A percentile compares a stretch with the other conserved stretches of the same genome.
phyloP scores from a whole-genome alignment of 2,113 vertebrate genomes.

The Chaetodon trifascialis region DNA sequence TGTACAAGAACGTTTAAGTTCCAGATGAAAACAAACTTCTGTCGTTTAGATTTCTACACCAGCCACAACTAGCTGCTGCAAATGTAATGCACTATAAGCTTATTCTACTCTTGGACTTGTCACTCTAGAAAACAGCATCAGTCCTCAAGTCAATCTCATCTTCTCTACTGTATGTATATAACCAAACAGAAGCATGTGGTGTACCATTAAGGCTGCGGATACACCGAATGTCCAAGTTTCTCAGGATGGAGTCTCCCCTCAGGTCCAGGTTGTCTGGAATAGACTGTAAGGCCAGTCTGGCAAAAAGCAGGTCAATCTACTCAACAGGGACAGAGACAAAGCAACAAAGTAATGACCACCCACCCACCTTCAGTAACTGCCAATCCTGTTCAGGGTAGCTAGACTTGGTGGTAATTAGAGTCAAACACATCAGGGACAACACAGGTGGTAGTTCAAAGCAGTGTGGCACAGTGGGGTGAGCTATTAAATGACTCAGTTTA shows the following conservation, averaged over 20 bases:
- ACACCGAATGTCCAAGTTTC: conserved; percentile 95
- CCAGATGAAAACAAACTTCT: not conserved
- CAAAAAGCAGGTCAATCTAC: conserved; percentile 98
- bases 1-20: no score
- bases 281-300: conserved; percentile 90
- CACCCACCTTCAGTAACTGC: no score
- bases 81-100: not conserved
- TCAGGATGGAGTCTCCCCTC: conserved; percentile 91
- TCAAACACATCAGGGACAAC: not conserved
- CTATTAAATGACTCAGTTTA: not conserved
- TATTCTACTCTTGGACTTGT: not conserved
- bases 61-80: not conserved
- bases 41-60: not conserved
- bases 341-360: not conserved
- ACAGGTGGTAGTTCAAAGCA: not conserved
- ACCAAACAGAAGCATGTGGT: not conserved
- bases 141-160: not conserved
- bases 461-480: not conserved
- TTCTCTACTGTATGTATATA: not conserved
- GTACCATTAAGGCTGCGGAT: conserved; percentile 97
- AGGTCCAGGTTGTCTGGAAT: conserved; percentile 97
- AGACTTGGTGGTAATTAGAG: not conserved
- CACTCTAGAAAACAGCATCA: not conserved
- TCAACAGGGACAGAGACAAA: conserved; percentile 11
- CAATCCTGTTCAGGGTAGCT: not conserved